Base-by-base conservation (phyloP, 2,113 vertebrate species). In the Sylvilagus bachmani region DNA sequence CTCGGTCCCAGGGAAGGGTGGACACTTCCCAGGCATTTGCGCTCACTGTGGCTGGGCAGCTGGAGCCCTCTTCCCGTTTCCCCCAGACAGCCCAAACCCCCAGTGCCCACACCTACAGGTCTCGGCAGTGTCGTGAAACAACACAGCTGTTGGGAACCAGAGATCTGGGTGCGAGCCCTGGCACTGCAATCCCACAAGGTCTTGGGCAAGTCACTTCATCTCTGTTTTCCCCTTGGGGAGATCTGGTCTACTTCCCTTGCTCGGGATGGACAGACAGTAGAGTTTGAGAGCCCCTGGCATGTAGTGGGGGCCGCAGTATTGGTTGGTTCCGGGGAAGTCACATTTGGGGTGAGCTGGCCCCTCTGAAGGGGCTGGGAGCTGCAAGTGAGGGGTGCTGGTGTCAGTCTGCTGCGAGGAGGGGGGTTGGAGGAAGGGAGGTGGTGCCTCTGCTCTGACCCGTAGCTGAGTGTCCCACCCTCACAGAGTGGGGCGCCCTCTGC, bases 111-210 rank as follows among this genome's bases (percentile, higher is more conserved):
- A 55, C 25, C 21, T 25, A 21, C 27, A 70, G 79, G 29, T n/a
- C 27, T 25, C 2, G 1, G 0, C 8, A 0, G 4, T 74, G 36
- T 9, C 6, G 6, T 55, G 33, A 36, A 36, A 53, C 80, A 10
- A 21, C 8, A 14, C 0, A 11, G 66, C 38, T 21, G 24, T 49
- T 16, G 51, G 83, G 36, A 31, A 51, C 16, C 3, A 74, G 73
- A 33, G 10, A 9, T 21, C 64, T 66, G 62, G 7, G 29, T 53
- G 33, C 58, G 17, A 51, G 64, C 61, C 44, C 71, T 36, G 16
- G 12, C 22, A 1, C 5, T n/a, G 74, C 6, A 13, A 31, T n/a
- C 69, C 11, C 55, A 0, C 2, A 33, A 82, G 36, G 36, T 27
- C 86, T 93, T 25, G 66, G 82, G 51, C 12, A 87, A 84, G n/a